phyloP scores from a whole-genome alignment of 2,797 vertebrate species.

The Xyrichtys novacula region DNA sequence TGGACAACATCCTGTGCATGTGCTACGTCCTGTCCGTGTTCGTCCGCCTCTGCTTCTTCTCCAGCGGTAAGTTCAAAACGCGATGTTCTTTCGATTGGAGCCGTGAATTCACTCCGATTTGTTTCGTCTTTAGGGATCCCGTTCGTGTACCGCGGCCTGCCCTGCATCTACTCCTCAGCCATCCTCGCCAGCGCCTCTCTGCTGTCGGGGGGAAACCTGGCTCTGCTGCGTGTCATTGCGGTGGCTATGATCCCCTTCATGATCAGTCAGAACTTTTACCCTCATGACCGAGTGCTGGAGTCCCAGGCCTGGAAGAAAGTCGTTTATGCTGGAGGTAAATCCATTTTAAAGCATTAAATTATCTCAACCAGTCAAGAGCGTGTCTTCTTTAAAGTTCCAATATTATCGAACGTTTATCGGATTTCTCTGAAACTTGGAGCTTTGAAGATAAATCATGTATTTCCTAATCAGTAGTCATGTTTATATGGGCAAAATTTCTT shows the following conservation, averaged over 20 bases:
- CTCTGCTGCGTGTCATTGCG: conserved; percentile 83
- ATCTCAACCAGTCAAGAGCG: not conserved
- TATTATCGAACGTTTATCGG: no score
- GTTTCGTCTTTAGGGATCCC: conserved; percentile 82
- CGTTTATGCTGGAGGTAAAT: conserved; percentile 90
- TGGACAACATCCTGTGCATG: conserved; percentile 89
- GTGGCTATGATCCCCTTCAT: conserved; percentile 93
- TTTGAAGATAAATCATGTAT: no score
- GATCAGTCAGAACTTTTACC: conserved; percentile 92
- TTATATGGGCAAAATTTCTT: no score
- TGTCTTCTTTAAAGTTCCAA: no score
- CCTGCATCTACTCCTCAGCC: conserved; percentile 92
- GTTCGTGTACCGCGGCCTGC: conserved; percentile 92
- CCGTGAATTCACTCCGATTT: not conserved
- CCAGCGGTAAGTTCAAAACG: conserved; percentile 82
- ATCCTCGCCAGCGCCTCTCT: conserved; percentile 89
- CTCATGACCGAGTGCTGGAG: conserved; percentile 92
- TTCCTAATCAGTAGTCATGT: no score
- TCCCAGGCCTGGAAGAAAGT: conserved; percentile 95
- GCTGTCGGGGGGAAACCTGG: conserved; percentile 85
- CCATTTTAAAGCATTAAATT: not conserved
- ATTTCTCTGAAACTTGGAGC: no score
- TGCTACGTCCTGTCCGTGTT: conserved; percentile 90
- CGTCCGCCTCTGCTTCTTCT: conserved; percentile 91
- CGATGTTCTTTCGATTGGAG: not conserved